These are phyloP conservation scores for Sisor rabdophorus DNA, from an alignment of 2,113 vertebrate species.

Conservation along the genomic window DNA sequence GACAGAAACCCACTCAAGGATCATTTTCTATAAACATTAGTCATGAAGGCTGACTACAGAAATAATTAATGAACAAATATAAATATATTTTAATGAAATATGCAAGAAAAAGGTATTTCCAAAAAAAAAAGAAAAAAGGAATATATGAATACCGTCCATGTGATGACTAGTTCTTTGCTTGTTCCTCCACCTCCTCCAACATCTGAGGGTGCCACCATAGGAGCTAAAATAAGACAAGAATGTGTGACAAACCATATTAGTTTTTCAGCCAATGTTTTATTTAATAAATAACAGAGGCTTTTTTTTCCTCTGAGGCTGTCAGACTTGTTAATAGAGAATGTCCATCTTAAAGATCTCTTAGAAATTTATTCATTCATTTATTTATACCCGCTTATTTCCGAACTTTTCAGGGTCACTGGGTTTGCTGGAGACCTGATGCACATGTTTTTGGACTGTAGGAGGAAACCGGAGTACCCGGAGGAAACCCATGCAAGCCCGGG, in stretches of 20 bases:
- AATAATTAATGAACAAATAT: neutral
- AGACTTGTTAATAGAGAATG: too few species aligned
- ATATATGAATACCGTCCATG: conserved; percentile 82
- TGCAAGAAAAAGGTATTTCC: neutral
- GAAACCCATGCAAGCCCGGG: too few species aligned
- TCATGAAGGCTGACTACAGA: neutral
- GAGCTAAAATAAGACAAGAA: conserved; percentile 75
- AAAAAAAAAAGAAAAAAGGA: conserved; percentile 20
- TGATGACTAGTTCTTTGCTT: conserved; percentile 90
- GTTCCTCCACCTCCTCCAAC: conserved; percentile 87
- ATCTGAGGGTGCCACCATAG: conserved; percentile 91
- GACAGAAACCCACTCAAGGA: conserved; percentile 18
- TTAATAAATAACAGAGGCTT: conserved; percentile 39
- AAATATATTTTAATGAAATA: too few species aligned
- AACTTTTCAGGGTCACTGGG: too few species aligned
- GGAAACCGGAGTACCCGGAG: too few species aligned
- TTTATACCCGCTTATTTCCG: too few species aligned
- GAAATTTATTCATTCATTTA: too few species aligned
- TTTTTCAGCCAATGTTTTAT: conserved; percentile 46
- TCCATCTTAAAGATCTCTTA: too few species aligned
- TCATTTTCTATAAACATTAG: neutral
- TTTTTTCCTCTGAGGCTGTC: too few species aligned
- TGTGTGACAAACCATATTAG: conserved; percentile 56
- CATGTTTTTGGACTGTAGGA: too few species aligned
- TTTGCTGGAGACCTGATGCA: too few species aligned